Evolutionary conservation across 2,113 vertebrate genomes (phyloP).

Genomic region (Pseudopodoces humilis): DNA sequence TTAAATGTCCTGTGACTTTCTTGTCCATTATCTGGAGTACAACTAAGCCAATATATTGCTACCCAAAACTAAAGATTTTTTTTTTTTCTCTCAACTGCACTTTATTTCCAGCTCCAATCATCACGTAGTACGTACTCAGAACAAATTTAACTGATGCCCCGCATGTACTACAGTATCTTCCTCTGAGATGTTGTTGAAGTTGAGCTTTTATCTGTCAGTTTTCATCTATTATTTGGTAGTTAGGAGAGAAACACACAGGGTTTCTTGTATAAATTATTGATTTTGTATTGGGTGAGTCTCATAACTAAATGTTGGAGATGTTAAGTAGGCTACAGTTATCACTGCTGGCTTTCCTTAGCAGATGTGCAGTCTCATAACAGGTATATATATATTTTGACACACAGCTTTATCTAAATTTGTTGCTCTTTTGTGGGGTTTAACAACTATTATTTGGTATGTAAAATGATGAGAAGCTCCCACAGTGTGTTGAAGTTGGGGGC

Average conservation of each 20-base stretch:
- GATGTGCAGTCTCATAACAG: neutral
- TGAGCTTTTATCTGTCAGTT: conserved; percentile 56
- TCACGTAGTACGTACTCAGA: neutral
- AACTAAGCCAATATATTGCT: conserved; percentile 11
- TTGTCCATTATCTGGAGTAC: neutral
- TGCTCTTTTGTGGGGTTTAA: neutral
- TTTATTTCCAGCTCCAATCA: conserved; percentile 35
- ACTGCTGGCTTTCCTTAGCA: neutral
- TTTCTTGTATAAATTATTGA: conserved; percentile 62
- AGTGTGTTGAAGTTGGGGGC: neutral
- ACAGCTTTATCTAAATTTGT: neutral
- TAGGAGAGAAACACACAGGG: neutral
- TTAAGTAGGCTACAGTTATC: neutral
- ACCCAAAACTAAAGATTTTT: neutral
- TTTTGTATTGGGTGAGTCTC: conserved; percentile 27
- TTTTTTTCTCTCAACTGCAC: neutral
- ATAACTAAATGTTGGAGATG: neutral
- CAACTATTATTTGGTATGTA: neutral
- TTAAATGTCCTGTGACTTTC: neutral
- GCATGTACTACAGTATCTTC: neutral
- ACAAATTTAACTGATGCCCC: neutral
- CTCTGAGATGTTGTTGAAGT: neutral
- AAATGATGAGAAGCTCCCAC: neutral
- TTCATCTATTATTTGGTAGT: conserved; percentile 63
- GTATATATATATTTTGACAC: neutral